Evolutionary conservation across 2,797 vertebrate species (phyloP), one percentile per base, ranked within the genome.

Genomic region (Acipenser oxyrinchus): DNA sequence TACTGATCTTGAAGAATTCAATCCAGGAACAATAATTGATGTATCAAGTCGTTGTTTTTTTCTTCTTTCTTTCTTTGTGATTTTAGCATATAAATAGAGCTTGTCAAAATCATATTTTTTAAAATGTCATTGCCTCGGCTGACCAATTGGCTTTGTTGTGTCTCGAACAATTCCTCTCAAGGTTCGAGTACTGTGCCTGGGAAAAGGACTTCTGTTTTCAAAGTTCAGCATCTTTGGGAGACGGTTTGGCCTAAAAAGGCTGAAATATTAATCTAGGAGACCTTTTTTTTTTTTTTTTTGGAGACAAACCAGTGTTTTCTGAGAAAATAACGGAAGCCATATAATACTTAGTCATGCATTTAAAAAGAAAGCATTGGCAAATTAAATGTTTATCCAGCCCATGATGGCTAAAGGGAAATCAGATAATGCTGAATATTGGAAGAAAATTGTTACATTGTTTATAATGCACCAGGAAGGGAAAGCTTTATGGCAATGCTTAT

Each of bases 241-340:
- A 70, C 73, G 66, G 65, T 66, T 60, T 64, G 55, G 59, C 64
- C 73, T 48, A 13, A 66, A 50, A 5, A 62, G 70, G n/a, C 18
- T 58, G 65, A 73, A 66, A 71, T 71, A 64, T 73, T 78, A 60
- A 67, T 49, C 63, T 67, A 66, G 59, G 49, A 66, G 63, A 71
- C 70, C 70, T 62, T n/a, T n/a, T n/a, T n/a, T n/a, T n/a, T n/a
- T n/a, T n/a, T 48, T 73, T 76, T 66, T n/a, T n/a, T n/a, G n/a
- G 62, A 78, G 64, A 77, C 64, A 73, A 70, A 73, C 11, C 68
- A 1, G 71, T 73, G 65, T 11, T 73, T n/a, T 55, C 62, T 48
- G 65, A 60, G 57, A 60, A 66, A 51, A 51, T 66, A 66, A 60
- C 57, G 8, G 23, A 55, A 15, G 50, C 49, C 13, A 51, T 61